Evolutionary conservation across 2,797 vertebrate genomes (phyloP).

Genomic region (Enoplosus armatus): DNA sequence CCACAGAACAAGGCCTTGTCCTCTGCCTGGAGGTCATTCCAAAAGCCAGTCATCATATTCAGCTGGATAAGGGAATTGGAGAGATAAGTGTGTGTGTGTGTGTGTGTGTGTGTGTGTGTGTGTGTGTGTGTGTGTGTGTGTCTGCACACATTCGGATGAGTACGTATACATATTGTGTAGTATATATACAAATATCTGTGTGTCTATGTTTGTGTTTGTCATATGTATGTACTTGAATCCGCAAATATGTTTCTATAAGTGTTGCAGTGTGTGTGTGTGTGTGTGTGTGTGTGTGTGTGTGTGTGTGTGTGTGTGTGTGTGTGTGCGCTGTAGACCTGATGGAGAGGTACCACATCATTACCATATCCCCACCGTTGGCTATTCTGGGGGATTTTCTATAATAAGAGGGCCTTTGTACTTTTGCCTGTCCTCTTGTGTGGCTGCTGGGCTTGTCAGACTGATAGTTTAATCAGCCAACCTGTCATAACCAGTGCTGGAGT

Average conservation of each 20-base stretch:
- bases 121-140: conserved; percentile 10
- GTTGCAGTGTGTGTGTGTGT: conserved; percentile 17
- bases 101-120: conserved; percentile 34
- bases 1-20: conserved; percentile 90
- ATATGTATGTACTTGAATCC: conserved; percentile 34
- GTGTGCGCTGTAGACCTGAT: conserved; percentile 56
- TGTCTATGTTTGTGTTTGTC: conserved; percentile 52
- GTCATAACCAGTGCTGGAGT: conserved; percentile 77
- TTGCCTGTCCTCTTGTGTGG: conserved; percentile 81
- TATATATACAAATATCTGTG: background rate
- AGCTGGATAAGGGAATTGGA: conserved; percentile 86
- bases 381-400: conserved; percentile 81
- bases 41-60: conserved; percentile 89
- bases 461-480: conserved; percentile 84
- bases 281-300: conserved; percentile 1
- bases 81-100: conserved; percentile 75
- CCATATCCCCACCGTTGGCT: conserved; percentile 82
- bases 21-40: conserved; percentile 95
- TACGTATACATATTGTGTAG: conserved; percentile 14
- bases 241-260: conserved; percentile 47
- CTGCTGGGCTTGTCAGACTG: conserved; percentile 81
- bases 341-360: conserved; percentile 78
- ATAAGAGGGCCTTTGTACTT: conserved; percentile 81
- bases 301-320: conserved; percentile 34
- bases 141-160: background rate